Evolutionary conservation across 2,888 invertebrate genomes (phyloP).

Genomic region (Tigriopus californicus): DNA sequence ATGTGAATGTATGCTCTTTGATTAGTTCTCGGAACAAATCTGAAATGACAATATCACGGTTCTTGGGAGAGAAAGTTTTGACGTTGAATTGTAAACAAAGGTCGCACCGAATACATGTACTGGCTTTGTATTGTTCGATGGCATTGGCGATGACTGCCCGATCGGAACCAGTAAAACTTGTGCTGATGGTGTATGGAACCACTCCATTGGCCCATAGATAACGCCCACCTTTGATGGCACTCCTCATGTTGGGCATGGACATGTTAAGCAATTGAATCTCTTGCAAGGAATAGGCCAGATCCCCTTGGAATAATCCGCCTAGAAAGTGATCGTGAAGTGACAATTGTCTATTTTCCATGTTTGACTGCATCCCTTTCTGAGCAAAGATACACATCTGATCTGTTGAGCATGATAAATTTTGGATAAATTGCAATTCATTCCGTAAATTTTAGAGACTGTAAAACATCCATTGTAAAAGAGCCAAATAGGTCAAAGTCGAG

Average conservation of each 20-base stretch:
- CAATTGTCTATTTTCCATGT: too few species aligned
- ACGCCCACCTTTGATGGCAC: conserved; percentile 22
- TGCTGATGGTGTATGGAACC: conserved; percentile 25
- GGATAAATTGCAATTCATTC: too few species aligned
- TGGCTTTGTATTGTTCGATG: conserved; percentile 29
- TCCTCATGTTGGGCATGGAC: conserved; percentile 15
- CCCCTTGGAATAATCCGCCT: too few species aligned
- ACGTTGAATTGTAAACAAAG: not conserved
- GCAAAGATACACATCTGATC: too few species aligned
- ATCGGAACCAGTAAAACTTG: conserved; percentile 22
- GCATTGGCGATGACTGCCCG: conserved; percentile 29
- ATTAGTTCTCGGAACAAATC: conserved; percentile 23
- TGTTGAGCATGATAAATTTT: too few species aligned
- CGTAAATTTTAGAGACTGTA: too few species aligned
- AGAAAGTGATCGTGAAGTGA: too few species aligned
- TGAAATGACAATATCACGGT: not conserved
- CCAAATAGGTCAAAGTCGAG: too few species aligned
- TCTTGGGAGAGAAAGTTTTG: too few species aligned
- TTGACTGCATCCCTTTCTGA: too few species aligned
- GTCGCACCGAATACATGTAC: conserved; percentile 23
- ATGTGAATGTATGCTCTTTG: conserved; percentile 25
- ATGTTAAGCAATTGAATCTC: not conserved
- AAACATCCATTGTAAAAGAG: too few species aligned
- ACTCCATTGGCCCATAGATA: conserved; percentile 23
- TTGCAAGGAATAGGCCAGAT: too few species aligned